Conservation (phyloP, 1,140 invertebrate species). For the Pachyrhynchus sulphureomaculatus region DNA sequence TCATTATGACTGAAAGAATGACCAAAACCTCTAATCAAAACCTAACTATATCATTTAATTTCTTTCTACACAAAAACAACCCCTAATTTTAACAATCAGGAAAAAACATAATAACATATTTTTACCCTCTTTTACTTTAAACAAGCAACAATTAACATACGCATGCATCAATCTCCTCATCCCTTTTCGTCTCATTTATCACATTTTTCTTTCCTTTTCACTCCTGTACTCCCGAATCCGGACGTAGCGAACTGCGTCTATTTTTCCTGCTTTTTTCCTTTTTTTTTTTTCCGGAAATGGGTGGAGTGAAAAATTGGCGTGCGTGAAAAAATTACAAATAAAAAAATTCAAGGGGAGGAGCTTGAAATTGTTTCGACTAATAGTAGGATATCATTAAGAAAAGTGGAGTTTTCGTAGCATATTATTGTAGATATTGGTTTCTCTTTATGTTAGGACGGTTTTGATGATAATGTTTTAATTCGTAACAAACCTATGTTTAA, state of each 20-base stretch:
- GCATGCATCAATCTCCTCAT: conserved; percentile 1
- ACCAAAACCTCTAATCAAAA: too few species aligned
- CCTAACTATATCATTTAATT: too few species aligned
- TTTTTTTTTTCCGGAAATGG: conserved; percentile 34
- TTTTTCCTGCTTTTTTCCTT: conserved; percentile 18
- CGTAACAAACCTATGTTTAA: too few species aligned
- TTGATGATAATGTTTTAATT: too few species aligned
- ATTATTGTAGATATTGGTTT: too few species aligned
- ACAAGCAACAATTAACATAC: neutral
- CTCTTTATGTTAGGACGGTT: too few species aligned
- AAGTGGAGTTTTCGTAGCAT: conserved; percentile 5
- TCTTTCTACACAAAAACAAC: too few species aligned
- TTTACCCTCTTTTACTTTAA: conserved; percentile 8
- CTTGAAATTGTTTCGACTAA: conserved; percentile 6
- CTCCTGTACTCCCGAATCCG: neutral
- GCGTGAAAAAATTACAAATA: conserved; percentile 42
- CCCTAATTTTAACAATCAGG: too few species aligned
- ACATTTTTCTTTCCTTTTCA: neutral
- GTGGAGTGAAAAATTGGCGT: conserved; percentile 36
- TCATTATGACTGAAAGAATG: too few species aligned
- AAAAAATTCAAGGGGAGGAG: conserved; percentile 26
- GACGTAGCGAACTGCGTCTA: neutral
- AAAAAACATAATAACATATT: conserved; percentile 6
- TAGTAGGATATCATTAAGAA: conserved; percentile 3
- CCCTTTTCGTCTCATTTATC: neutral